Percentiles rank a stretch among this genome's conserved stretches.
phyloP scores from a whole-genome alignment of 2,888 invertebrate genomes.

The Notodonta ziczac region DNA sequence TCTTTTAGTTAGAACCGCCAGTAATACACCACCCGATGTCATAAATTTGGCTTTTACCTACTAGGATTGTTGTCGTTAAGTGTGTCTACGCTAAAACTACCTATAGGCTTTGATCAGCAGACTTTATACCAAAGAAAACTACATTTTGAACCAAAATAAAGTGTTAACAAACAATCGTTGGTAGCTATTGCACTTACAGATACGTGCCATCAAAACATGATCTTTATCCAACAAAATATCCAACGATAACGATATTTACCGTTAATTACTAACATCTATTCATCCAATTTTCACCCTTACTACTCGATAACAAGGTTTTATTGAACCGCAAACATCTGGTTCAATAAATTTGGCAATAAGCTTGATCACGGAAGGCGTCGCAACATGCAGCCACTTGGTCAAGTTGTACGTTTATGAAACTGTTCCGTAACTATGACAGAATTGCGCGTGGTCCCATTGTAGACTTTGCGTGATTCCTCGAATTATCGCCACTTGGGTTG shows the following conservation, averaged over 20 bases:
- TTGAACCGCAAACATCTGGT: not conserved
- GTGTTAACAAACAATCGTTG: not conserved
- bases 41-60: too few species aligned
- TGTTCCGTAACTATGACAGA: constrained; percentile 7
- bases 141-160: constrained; percentile 1
- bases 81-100: too few species aligned
- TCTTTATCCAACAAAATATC: constrained; percentile 1
- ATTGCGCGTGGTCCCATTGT: not conserved
- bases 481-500: not conserved
- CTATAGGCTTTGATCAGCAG: too few species aligned
- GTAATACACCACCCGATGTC: too few species aligned
- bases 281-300: not conserved
- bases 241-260: not conserved
- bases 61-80: too few species aligned
- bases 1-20: too few species aligned
- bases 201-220: constrained; percentile 12
- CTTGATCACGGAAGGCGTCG: not conserved
- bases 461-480: constrained; percentile 1
- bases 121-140: not conserved
- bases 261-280: not conserved
- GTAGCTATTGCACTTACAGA: constrained; percentile 8
- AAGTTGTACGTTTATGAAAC: constrained; percentile 8
- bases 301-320: not conserved
- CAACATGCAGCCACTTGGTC: constrained; percentile 4
- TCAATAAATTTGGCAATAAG: not conserved